Base-by-base conservation (phyloP, 2,113 vertebrate species). In the Meles meles region DNA sequence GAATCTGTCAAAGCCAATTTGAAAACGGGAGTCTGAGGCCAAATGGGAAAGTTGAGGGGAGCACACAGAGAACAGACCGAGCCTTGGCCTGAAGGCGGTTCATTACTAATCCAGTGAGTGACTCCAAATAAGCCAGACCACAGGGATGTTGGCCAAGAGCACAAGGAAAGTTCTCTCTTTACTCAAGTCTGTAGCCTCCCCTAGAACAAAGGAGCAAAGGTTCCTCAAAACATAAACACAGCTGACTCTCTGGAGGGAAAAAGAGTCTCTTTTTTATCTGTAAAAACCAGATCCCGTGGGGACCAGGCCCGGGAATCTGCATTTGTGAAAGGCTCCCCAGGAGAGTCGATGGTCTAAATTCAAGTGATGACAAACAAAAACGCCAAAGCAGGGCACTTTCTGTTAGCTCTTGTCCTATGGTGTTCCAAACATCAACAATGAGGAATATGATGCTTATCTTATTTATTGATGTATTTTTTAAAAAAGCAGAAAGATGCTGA, bases 161-260 rank as follows among this genome's bases (percentile, higher is more conserved):
- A 90, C 79, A 85, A 71, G 90, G 90, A 57, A 90, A 80, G 88
- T 84, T 95, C 88, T 81, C 9, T 95, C 81, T 91, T 61, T 81
- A 42, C 61, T 92, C 49, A 23, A 87, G 93, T 86, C 95, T 92
- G 84, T 44, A 84, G 74, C 90, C 77, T 27, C 93, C 86, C 69
- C 96, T 90, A 77, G 84, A 81, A 96, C 97, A 96, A 96, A 98
- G 81, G 76, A 96, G 81, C 69, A 94, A 96, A 96, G 85, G 49
- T 88, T 95, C 94, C 84, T 84, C 81, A 67, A 77, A 96, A 96
- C 71, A 97, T 88, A 94, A 95, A 95, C 95, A 90, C 52, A 74
- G 95, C 80, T 37, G 37, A 65, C 67, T 79, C 88, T 79, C 79
- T 29, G 29, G 23, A 89, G 59, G 77, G 80, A 95, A 65, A 86